phyloP scores from a whole-genome alignment of 2,888 invertebrate genomes.

The Dione vanillae region DNA sequence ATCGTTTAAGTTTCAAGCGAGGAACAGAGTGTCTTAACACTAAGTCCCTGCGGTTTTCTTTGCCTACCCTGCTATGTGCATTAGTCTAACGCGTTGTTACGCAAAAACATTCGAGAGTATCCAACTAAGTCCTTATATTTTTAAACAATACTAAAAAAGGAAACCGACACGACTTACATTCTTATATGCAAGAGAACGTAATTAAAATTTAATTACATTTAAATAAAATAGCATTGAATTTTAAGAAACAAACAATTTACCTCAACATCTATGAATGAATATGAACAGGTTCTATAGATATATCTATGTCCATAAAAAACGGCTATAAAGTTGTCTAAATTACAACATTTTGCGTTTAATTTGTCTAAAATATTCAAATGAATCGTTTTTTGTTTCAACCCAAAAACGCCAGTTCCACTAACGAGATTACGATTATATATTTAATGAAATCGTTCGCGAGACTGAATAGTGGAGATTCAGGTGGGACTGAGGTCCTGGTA shows the following conservation, averaged over 20 bases:
- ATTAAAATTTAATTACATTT: background rate
- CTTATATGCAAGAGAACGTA: background rate
- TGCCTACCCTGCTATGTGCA: no score
- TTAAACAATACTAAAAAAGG: no score
- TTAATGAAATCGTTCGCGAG: background rate
- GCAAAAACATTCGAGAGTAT: no score
- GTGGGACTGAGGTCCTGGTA: no score
- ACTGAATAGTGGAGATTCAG: no score
- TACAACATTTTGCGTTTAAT: slow-evolving; percentile 1
- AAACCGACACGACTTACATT: no score
- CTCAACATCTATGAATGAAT: background rate
- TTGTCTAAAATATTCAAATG: background rate
- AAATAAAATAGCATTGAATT: background rate
- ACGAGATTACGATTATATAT: slow-evolving; percentile 14
- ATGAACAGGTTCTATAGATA: background rate
- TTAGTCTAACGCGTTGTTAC: no score
- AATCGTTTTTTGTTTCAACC: slow-evolving; percentile 4
- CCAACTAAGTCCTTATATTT: no score
- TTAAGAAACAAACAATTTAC: background rate
- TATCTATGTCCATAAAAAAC: background rate
- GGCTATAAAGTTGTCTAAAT: background rate
- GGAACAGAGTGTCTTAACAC: no score
- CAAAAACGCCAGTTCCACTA: slow-evolving; percentile 1
- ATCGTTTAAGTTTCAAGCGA: no score
- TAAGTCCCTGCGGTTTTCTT: no score